phyloP scores from a whole-genome alignment of 2,888 invertebrate species.

The Andrena trimmerana region DNA sequence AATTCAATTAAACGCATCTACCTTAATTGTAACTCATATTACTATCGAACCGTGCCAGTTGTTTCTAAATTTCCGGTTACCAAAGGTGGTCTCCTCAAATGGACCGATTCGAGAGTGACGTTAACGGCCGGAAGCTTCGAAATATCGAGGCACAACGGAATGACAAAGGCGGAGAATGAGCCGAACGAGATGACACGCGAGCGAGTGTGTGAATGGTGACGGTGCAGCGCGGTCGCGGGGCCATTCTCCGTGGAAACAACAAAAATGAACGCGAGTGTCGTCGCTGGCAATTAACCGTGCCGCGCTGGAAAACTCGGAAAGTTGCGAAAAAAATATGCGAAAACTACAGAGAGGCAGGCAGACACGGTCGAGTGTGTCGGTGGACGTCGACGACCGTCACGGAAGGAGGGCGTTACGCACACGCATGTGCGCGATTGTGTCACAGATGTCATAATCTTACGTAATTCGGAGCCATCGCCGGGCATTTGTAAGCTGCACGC shows the following conservation, averaged over 20 bases:
- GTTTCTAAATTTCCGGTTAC: not conserved
- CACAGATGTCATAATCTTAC: slow-evolving; percentile 84
- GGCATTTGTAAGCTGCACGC: slow-evolving; percentile 79
- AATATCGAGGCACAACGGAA: slow-evolving; percentile 24
- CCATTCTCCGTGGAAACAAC: slow-evolving; percentile 42
- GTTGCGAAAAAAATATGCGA: slow-evolving; percentile 76
- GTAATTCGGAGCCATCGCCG: slow-evolving; percentile 77
- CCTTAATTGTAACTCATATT: not conserved
- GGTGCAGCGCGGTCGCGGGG: slow-evolving; percentile 58
- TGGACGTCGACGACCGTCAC: slow-evolving; percentile 68
- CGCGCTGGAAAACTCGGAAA: slow-evolving; percentile 72
- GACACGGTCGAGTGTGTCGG: slow-evolving; percentile 33
- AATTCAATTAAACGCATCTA: not conserved
- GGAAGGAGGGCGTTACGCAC: slow-evolving; percentile 80
- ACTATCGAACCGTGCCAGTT: not conserved
- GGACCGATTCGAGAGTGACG: not conserved
- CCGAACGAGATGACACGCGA: slow-evolving; percentile 55
- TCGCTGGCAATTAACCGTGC: slow-evolving; percentile 59
- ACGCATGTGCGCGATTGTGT: slow-evolving; percentile 80
- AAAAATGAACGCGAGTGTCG: slow-evolving; percentile 46
- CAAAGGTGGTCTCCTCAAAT: not conserved
- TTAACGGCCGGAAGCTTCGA: slow-evolving; percentile 5
- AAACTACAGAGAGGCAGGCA: not conserved
- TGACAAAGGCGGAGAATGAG: slow-evolving; percentile 45
- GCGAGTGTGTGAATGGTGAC: slow-evolving; percentile 68